Conservation (phyloP, 2,113 vertebrate species). For the Ciconia stormi region DNA sequence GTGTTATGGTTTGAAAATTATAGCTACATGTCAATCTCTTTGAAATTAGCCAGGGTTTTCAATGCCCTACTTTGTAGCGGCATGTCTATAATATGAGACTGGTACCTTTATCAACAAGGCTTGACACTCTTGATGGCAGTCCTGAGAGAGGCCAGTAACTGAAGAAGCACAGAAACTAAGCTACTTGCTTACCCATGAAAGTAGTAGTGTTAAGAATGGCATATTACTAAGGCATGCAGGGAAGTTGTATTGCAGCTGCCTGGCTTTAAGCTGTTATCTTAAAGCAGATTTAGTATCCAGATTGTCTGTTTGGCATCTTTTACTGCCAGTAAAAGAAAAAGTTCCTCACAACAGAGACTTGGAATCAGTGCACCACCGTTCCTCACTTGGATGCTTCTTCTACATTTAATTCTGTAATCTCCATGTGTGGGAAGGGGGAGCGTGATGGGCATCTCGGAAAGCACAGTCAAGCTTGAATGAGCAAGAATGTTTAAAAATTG, state of each 20-base stretch:
- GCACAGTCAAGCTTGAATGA: not conserved
- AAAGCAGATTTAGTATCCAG: not conserved
- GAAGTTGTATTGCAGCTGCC: not conserved
- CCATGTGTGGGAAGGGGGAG: not conserved
- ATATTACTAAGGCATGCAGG: not conserved
- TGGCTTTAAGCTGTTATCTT: not conserved
- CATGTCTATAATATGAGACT: not conserved
- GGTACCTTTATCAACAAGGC: not conserved
- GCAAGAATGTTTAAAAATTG: not conserved
- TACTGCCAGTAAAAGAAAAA: not conserved
- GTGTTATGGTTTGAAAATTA: not conserved
- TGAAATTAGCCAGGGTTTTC: not conserved
- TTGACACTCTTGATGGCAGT: not conserved
- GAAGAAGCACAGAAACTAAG: not conserved
- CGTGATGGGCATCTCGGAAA: not conserved
- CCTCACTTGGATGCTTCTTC: not conserved
- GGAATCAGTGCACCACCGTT: not conserved
- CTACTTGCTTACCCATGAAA: not conserved
- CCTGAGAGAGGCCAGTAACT: not conserved
- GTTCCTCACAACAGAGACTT: not conserved
- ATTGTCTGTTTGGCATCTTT: not conserved
- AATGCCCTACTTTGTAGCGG: not conserved
- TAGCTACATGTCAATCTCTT: not conserved
- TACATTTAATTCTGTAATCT: not conserved
- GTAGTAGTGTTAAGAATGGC: not conserved